Base-by-base conservation (phyloP, 2,113 vertebrate species). In the Origma solitaria region DNA sequence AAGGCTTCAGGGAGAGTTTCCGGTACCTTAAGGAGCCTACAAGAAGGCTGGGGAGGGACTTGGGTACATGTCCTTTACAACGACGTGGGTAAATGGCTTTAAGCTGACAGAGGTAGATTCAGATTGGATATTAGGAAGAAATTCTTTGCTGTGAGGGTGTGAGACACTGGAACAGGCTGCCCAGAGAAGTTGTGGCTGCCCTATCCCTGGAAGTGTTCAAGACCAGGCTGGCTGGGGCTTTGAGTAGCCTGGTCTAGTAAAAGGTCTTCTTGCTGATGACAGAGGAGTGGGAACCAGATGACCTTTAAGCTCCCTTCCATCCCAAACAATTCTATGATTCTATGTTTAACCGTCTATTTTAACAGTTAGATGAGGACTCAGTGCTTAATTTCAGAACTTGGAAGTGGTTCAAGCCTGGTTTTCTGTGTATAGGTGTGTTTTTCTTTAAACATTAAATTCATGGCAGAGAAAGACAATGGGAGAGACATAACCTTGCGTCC, bases 401-500 rank as follows among this genome's bases (percentile, higher is more conserved):
- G 30, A 58, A 68, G 25, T 37, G 4, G 3, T 82, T 79, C 12
- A 77, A 70, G 15, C 5, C 62, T 60, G 8, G 5, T 25, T 72
- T 84, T 70, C 38, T 56, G 13, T 64, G 14, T 58, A 37, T 15
- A 22, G 12, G 8, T 5, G 4, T 19, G 17, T 33, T 18, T 73
- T 42, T 27, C 5, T 71, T 77, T 70, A 24, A 77, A 68, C 66
- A 33, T 19, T 82, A 73, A 87, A 91, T 57, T 61, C 2, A 45
- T n/a, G 6, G 5, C 27, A 79, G 17, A 50, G 20, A 30, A 85
- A 54, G 24, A 64, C 8, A 65, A 6, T 28, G 9, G 1, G 21
- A 86, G 5, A 33, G 30, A 72, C 3, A 37, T 25, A 57, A 7
- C 1, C 15, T 45, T 51, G 13, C 56, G 45, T 0, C 0, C 7